Base-by-base conservation (phyloP, 2,113 vertebrate genomes). In the Cheilinus undulatus region DNA sequence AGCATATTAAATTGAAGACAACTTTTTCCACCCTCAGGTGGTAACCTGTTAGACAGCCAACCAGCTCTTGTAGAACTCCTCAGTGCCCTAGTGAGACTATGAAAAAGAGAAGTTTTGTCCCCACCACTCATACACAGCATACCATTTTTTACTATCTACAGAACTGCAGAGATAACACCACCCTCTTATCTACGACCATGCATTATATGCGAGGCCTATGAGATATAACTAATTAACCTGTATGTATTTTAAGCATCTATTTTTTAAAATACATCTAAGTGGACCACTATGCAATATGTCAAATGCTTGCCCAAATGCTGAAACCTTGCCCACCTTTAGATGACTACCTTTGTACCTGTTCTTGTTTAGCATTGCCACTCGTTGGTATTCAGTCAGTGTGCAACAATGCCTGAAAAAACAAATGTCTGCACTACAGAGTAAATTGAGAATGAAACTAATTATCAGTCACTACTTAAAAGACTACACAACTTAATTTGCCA, bases 21-120 rank as follows among this genome's bases (percentile, higher is more conserved):
- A 51, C 45, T 42, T 52, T 12, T 23, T 14, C 27, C 38, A 50
- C 14, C n/a, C 17, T 17, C 28, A 60, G 58, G 60, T 57, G 62
- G 69, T 75, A 57, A 52, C 58, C 75, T 56, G 50, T 78, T 82
- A 71, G 68, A 80, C 70, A 68, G 30, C 46, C 20, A 45, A 73
- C 3, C 46, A 4, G 17, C 58, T 73, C 50, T 57, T 20, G 43
- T 24, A n/a, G 20, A 58, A 20, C 26, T 20, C 19, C 12, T 43
- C 27, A 45, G 38, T 66, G 23, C 14, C 42, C 53, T 17, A 19
- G 32, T 10, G 43, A 30, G 19, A 24, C 4, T n/a, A 14, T 32
- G 12, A 15, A 68, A 45, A 42, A 3, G 62, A 19, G 4, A 1
- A 10, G 20, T 56, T 59, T 9, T 23, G 3, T 49, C 46, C 27